Base-by-base conservation (phyloP, 2,888 invertebrate species). In the Cerceris ruficornis region DNA sequence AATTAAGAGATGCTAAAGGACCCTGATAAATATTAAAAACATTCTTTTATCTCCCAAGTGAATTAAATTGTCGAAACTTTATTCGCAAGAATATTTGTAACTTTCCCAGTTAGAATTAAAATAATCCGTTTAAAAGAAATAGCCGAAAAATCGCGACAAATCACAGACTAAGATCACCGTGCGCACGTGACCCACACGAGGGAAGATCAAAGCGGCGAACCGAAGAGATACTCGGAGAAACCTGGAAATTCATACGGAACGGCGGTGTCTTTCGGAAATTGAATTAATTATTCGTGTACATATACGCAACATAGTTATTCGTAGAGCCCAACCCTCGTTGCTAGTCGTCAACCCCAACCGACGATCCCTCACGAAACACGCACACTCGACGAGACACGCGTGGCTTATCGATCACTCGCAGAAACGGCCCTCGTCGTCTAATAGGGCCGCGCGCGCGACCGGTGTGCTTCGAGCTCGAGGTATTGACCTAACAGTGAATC, bases 401-500 rank as follows among this genome's bases (percentile, higher is more conserved):
- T 75, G 60, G 82, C 75, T 86, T 88, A 88, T 88, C 86, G 88
- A 88, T 88, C 86, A 82, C 81, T 80, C 75, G 82, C 82, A 76
- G 81, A 84, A 86, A 81, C 85, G 65, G 80, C 80, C 81, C 83
- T 83, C 28, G 28, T 28, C 73, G 71, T 69, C 60, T 81, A 83
- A 79, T 76, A 77, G 74, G 64, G 64, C 52, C 75, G 28, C 28
- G 28, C 28, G 28, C 28, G 28, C 28, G 81, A 77, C 83, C 80
- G 80, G 80, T 83, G 80, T 83, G 80, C 70, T 80, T 69, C 80
- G 77, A 77, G 74, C 65, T 52, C 62, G 67, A 80, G 82, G 73
- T 89, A 88, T 90, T 87, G 88, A 90, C 86, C 87, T 84, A 89
- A 87, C 89, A 87, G 85, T 88, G 89, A 90, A 88, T 90, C 89